phyloP scores from a whole-genome alignment of 92 coral and sea anemone species.

The Heliopora coerulea region DNA sequence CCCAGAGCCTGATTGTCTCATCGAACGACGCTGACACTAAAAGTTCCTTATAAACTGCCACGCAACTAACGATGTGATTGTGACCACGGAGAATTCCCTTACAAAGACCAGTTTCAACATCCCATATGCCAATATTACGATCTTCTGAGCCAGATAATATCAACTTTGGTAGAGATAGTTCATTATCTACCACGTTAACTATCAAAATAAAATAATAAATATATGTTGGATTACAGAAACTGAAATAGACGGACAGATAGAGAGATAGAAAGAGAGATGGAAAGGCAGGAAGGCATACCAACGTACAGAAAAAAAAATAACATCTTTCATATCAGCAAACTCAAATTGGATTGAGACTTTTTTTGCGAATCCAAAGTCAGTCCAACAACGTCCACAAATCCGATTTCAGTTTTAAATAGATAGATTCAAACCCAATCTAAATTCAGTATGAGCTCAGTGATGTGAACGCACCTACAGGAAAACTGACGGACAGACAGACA shows the following conservation, averaged over 20 bases:
- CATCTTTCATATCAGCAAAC: no score
- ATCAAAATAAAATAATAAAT: not conserved
- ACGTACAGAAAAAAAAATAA: no score
- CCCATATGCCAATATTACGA: conserved; percentile 72
- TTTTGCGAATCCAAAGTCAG: no score
- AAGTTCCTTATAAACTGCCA: conserved; percentile 54
- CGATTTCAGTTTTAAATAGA: no score
- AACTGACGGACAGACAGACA: conserved; percentile 8
- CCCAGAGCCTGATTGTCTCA: conserved; percentile 66
- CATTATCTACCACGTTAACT: not conserved
- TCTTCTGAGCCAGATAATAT: conserved; percentile 77
- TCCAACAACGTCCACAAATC: no score
- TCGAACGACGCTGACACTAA: conserved; percentile 68
- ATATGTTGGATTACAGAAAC: no score
- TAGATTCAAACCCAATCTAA: no score
- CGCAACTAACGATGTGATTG: conserved; percentile 57
- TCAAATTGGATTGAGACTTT: no score
- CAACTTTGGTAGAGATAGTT: conserved; percentile 13
- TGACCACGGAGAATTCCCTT: conserved; percentile 59
- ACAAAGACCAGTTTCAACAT: conserved; percentile 55
- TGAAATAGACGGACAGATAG: not conserved
- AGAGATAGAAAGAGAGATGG: not conserved
- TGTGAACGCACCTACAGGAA: not conserved
- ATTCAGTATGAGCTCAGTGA: no score
- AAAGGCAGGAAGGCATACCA: not conserved